Base-by-base conservation (phyloP, 2,888 invertebrate species). In the Geotrupes spiniger region DNA sequence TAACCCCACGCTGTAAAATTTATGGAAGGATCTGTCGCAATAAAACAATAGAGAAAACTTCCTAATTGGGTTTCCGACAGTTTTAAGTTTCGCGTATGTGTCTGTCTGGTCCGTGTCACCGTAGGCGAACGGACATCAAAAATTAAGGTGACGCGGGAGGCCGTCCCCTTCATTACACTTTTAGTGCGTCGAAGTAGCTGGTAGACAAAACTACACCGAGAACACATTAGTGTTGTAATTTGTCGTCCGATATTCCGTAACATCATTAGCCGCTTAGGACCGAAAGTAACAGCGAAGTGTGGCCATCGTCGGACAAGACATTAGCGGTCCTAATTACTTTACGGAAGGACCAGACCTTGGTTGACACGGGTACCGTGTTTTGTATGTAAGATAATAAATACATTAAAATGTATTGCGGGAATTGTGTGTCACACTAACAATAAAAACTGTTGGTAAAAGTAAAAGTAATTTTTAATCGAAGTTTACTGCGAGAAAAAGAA, bases 251-350 rank as follows among this genome's bases (percentile, higher is more conserved):
- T 46, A 33, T 43, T 39, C 43, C 4, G 29, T 50, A 50, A 50
- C 50, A 50, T 50, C 46, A 42, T 50, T 50, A 50, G 46, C 45
- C 42, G 50, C 46, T 50, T 50, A 50, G 45, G 45, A 42, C 40
- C 31, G 38, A 42, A 46, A 46, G 50, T 42, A 41, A 45, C 37
- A 42, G 41, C 50, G 39, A 46, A 46, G 50, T 50, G 46, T 38
- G 49, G 41, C 45, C 44, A 40, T 36, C 43, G 42, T 41, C 42
- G 50, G 50, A 50, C 50, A 50, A 50, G 50, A 50, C 46, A 50
- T 50, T 50, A 50, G 50, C 46, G 50, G 45, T 37, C 42, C 46
- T 50, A 50, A 50, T 50, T 50, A 42, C 50, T 50, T 50, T 42
- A 38, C 40, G 41, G 46, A 45, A 44, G 36, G 44, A 39, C 38